Conservation (phyloP, 2,113 vertebrate species). For the Brachirus orientalis region DNA sequence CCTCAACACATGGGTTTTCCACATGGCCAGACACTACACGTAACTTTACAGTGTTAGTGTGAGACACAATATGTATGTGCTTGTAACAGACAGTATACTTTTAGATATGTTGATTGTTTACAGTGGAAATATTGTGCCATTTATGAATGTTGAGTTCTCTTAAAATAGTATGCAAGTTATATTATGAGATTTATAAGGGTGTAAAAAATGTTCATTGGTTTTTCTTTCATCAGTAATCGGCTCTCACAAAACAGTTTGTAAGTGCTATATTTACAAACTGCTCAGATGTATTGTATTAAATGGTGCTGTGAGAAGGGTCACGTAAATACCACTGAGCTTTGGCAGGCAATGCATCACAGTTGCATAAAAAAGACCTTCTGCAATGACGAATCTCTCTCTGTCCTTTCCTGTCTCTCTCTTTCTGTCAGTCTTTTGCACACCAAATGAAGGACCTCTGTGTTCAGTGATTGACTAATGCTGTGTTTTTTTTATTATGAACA, state of each 20-base stretch:
- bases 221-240: conserved; percentile 13
- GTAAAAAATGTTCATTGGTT: too few relatives aligned
- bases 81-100: neutral
- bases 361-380: conserved; percentile 36
- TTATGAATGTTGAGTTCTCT: too few relatives aligned
- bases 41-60: neutral
- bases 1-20: conserved; percentile 19
- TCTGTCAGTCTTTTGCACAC: neutral
- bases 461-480: conserved; percentile 6
- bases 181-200: too few relatives aligned
- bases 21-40: conserved; percentile 28
- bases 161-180: too few relatives aligned
- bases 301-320: conserved; percentile 27
- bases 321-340: conserved; percentile 26
- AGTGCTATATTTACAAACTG: too few relatives aligned
- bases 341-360: conserved; percentile 7
- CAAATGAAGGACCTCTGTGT: conserved; percentile 19
- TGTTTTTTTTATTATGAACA: neutral
- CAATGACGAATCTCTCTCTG: conserved; percentile 25
- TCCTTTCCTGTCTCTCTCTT: neutral
- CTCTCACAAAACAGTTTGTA: too few relatives aligned
- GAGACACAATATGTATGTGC: neutral
- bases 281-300: neutral
- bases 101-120: too few relatives aligned
- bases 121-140: too few relatives aligned